phyloP scores from a whole-genome alignment of 2,113 vertebrate species.

The Sitta europaea region DNA sequence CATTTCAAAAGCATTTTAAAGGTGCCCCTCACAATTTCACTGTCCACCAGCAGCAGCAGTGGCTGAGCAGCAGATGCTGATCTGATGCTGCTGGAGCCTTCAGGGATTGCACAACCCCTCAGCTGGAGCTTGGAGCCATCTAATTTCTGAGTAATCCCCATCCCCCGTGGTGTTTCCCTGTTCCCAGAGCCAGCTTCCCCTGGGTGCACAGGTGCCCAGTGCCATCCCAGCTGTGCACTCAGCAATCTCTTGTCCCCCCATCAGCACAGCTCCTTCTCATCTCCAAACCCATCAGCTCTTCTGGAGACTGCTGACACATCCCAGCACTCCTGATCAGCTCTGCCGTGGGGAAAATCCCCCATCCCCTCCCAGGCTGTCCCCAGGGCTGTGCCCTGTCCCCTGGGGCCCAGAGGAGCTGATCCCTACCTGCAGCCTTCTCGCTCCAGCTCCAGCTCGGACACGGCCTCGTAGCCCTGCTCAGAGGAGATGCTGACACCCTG shows the following conservation, averaged over 20 bases:
- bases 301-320: neutral
- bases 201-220: neutral
- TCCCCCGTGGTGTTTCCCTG: fast-evolving
- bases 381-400: neutral
- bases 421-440: constrained; percentile 57
- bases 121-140: neutral
- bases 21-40: neutral
- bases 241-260: neutral
- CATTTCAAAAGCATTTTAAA: constrained; percentile 3
- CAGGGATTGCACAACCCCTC: neutral
- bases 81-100: neutral
- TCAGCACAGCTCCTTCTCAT: neutral
- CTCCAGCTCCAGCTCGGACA: constrained; percentile 48
- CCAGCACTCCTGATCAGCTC: fast-evolving
- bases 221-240: neutral
- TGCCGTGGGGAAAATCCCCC: fast-evolving
- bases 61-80: neutral
- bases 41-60: neutral
- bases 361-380: neutral
- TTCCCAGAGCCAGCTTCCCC: neutral
- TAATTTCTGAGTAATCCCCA: neutral
- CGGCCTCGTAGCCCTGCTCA: constrained; percentile 55
- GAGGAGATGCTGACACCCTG: constrained; percentile 16
- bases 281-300: neutral
- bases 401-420: neutral